Evolutionary conservation across 1,140 invertebrate species (phyloP).

Genomic region (Macrotrachela quadricornifera): DNA sequence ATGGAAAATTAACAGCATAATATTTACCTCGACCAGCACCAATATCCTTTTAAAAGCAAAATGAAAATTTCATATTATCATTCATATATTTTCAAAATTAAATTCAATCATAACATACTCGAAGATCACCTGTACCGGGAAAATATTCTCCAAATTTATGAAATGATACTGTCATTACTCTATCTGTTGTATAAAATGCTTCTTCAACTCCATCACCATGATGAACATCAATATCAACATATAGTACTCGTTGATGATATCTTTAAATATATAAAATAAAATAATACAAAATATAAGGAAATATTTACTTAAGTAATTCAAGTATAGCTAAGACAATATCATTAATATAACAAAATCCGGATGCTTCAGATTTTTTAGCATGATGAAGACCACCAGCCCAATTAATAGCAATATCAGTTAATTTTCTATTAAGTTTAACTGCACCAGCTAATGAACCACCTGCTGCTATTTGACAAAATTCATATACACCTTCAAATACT

Average conservation of each 20-base stretch:
- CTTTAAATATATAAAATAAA: slow-evolving; percentile 31
- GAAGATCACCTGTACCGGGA: slow-evolving; percentile 56
- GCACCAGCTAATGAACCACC: slow-evolving; percentile 63
- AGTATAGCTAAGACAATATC: slow-evolving; percentile 95
- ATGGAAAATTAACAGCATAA: slow-evolving; percentile 96
- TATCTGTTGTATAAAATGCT: slow-evolving; percentile 90
- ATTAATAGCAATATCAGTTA: slow-evolving; percentile 80
- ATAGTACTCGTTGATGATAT: slow-evolving; percentile 78
- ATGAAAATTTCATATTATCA: no score
- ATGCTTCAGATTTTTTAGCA: slow-evolving; percentile 96
- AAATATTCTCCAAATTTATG: slow-evolving; percentile 97
- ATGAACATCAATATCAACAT: slow-evolving; percentile 98
- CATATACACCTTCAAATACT: slow-evolving; percentile 91
- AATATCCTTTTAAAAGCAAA: slow-evolving; percentile 53
- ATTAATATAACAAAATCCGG: slow-evolving; percentile 90
- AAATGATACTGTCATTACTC: slow-evolving; percentile 98
- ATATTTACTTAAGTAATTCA: slow-evolving; percentile 53
- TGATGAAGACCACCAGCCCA: slow-evolving; percentile 98
- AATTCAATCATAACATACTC: no score
- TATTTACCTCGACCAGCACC: slow-evolving; percentile 96
- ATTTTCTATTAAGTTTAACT: slow-evolving; percentile 32
- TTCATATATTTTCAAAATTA: no score
- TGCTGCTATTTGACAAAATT: slow-evolving; percentile 93
- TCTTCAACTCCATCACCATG: slow-evolving; percentile 98
- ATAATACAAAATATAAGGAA: background rate